Evolutionary conservation across 2,113 vertebrate genomes (phyloP).

Genomic region (Choloepus hoffmanni): DNA sequence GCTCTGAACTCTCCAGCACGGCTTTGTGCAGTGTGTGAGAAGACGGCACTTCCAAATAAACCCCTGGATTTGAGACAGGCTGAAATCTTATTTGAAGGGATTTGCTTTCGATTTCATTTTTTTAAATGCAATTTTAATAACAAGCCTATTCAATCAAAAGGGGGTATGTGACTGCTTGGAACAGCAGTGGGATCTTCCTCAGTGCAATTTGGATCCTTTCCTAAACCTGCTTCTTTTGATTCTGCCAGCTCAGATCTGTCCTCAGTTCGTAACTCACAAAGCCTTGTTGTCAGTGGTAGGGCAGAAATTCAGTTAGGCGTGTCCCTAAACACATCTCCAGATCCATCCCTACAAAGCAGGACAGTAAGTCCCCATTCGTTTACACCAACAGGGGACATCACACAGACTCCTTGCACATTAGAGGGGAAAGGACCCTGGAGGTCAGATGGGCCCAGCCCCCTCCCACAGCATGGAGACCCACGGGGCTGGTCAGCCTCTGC

Average conservation of each 20-base stretch:
- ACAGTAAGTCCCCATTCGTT: background rate
- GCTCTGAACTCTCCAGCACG: background rate
- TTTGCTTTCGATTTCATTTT: constrained; percentile 79
- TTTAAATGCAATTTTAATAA: constrained; percentile 77
- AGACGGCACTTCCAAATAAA: constrained; percentile 65
- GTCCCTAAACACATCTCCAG: background rate
- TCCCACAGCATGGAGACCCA: background rate
- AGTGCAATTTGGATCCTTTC: constrained; percentile 64
- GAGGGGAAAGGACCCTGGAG: no score
- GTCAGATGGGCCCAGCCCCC: background rate
- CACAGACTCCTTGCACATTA: background rate
- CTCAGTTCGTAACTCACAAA: constrained; percentile 30
- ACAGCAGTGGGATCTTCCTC: constrained; percentile 57
- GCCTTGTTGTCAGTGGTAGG: background rate
- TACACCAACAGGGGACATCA: background rate
- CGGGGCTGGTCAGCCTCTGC: background rate
- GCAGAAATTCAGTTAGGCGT: constrained; percentile 11
- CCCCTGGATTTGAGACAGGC: constrained; percentile 63
- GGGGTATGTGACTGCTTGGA: constrained; percentile 44
- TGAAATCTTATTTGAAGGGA: constrained; percentile 77
- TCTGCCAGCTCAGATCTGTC: constrained; percentile 60
- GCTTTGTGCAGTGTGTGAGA: background rate
- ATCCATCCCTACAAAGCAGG: background rate
- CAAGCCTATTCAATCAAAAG: constrained; percentile 72
- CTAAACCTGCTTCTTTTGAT: constrained; percentile 61